Conservation (phyloP, 2,888 invertebrate species). For the Cantharis flavilabris region DNA sequence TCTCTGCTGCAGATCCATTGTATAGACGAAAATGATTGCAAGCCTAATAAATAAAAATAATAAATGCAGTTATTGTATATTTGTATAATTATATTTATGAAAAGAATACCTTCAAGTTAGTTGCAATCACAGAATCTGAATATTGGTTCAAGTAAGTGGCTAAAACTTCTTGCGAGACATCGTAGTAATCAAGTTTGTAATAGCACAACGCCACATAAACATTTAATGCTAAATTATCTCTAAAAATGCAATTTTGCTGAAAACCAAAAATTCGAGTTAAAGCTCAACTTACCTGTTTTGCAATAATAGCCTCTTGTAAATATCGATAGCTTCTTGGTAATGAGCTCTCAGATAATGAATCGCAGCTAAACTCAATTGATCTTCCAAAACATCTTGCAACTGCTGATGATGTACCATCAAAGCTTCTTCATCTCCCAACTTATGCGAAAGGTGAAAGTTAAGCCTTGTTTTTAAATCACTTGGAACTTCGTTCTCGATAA, state of each 20-base stretch:
- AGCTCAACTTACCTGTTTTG: constrained; percentile 77
- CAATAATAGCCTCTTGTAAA: constrained; percentile 90
- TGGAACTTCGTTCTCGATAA: constrained; percentile 63
- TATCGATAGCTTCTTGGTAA: constrained; percentile 98
- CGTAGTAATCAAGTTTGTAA: constrained; percentile 98
- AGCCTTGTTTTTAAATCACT: constrained; percentile 74
- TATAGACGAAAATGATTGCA: constrained; percentile 85
- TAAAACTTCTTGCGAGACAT: constrained; percentile 96
- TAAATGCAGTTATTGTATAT: no score
- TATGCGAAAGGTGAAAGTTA: constrained; percentile 91
- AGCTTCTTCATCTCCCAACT: constrained; percentile 84
- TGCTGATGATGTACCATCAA: constrained; percentile 84
- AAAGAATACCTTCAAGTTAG: constrained; percentile 86
- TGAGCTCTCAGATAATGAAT: constrained; percentile 95
- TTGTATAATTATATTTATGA: no score
- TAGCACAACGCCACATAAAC: constrained; percentile 97
- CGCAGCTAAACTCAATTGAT: constrained; percentile 93
- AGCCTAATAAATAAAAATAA: constrained; percentile 56
- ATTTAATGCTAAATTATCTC: constrained; percentile 90
- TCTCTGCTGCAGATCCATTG: constrained; percentile 93
- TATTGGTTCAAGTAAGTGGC: constrained; percentile 89
- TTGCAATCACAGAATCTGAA: constrained; percentile 92
- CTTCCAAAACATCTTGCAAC: constrained; percentile 86
- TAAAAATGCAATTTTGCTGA: constrained; percentile 51
- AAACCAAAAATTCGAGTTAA: not conserved